phyloP scores from a whole-genome alignment of 1,140 invertebrate species.

The Catajapyx aquilonaris region DNA sequence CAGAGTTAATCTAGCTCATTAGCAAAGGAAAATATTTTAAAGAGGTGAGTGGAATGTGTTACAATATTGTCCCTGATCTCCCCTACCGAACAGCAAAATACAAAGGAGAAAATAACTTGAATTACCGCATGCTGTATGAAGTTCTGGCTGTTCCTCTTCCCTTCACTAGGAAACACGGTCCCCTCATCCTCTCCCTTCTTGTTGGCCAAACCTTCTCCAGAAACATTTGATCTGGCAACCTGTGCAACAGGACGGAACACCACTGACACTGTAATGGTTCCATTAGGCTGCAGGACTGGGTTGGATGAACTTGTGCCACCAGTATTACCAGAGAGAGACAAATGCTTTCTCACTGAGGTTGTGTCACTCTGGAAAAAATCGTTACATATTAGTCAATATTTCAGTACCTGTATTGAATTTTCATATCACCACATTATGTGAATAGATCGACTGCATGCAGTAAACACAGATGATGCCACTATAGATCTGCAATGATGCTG shows the following conservation, averaged over 20 bases:
- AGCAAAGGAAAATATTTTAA: too few species aligned
- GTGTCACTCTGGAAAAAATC: too few species aligned
- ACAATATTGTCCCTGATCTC: too few species aligned
- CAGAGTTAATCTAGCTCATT: too few species aligned
- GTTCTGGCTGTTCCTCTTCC: slow-evolving; percentile 20
- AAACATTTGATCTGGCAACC: slow-evolving; percentile 19
- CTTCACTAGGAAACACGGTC: slow-evolving; percentile 11
- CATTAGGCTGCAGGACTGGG: slow-evolving; percentile 8
- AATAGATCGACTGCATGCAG: too few species aligned
- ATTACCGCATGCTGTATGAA: slow-evolving; percentile 24
- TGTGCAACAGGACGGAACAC: slow-evolving; percentile 27
- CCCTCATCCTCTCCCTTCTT: slow-evolving; percentile 15
- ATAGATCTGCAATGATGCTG: too few species aligned
- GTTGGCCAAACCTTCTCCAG: slow-evolving; percentile 11
- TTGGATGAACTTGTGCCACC: neutral
- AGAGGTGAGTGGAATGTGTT: too few species aligned
- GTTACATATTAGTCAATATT: too few species aligned
- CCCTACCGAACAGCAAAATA: neutral
- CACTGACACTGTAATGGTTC: slow-evolving; percentile 26
- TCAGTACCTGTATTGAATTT: too few species aligned
- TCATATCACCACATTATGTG: too few species aligned
- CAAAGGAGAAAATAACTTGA: slow-evolving; percentile 3
- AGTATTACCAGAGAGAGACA: neutral
- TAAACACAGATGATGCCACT: too few species aligned
- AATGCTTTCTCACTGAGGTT: too few species aligned